Conservation (phyloP, 2,797 vertebrate species). For the Gobionotothen gibberifrons region DNA sequence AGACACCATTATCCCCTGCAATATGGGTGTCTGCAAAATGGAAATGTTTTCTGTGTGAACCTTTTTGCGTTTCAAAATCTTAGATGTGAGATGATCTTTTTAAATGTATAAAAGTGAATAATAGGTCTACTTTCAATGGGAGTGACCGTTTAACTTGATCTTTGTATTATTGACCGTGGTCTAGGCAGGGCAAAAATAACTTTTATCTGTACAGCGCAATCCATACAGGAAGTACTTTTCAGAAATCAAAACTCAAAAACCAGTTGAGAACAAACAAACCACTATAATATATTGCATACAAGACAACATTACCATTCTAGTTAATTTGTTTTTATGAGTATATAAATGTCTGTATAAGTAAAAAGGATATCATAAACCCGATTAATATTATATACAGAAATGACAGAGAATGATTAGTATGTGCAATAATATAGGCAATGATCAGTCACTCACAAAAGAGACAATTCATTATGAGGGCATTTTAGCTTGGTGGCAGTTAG, state of each 20-base stretch:
- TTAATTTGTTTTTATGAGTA: neutral
- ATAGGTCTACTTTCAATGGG: neutral
- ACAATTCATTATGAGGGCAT: neutral
- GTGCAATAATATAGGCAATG: too few species aligned
- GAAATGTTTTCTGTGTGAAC: neutral
- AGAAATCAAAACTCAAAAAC: neutral
- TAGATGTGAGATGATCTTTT: neutral
- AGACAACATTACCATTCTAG: neutral
- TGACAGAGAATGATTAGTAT: neutral
- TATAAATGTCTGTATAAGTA: neutral
- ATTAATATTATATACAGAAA: neutral
- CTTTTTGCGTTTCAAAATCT: neutral
- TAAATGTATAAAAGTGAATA: neutral
- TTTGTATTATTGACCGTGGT: neutral
- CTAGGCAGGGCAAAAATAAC: too few species aligned
- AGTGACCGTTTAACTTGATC: neutral
- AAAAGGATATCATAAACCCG: neutral
- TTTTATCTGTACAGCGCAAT: neutral
- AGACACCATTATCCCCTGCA: conserved; percentile 84
- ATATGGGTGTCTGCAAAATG: conserved; percentile 48
- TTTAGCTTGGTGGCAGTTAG: conserved; percentile 75
- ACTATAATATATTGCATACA: neutral
- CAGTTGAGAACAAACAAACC: neutral
- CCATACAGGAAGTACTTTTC: neutral
- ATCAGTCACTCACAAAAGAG: neutral